phyloP scores from a whole-genome alignment of 2,888 invertebrate species.

The Hypercompe scribonia region DNA sequence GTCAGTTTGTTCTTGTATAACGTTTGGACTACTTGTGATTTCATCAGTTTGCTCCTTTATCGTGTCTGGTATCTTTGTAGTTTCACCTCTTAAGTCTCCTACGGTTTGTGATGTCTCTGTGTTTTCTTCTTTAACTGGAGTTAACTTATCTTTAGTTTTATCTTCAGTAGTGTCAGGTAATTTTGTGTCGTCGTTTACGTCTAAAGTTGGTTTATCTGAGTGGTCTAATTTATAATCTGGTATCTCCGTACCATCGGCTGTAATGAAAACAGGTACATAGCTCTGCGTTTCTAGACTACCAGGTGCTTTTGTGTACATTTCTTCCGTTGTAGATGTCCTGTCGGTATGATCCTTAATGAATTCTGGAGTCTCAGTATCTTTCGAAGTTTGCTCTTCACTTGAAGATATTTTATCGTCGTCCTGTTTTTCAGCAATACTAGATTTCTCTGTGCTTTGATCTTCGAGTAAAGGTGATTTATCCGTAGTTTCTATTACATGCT shows the following conservation, averaged over 20 bases:
- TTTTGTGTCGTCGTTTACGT: slow-evolving; percentile 7
- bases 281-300: slow-evolving; percentile 17
- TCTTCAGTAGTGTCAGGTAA: slow-evolving; percentile 18
- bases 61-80: slow-evolving; percentile 12
- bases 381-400: not conserved
- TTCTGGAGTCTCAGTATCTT: not conserved
- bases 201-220: slow-evolving; percentile 17
- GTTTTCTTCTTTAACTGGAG: slow-evolving; percentile 4
- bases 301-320: slow-evolving; percentile 16
- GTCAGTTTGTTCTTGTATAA: slow-evolving; percentile 4
- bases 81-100: slow-evolving; percentile 15
- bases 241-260: slow-evolving; percentile 23
- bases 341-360: slow-evolving; percentile 2
- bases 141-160: slow-evolving; percentile 13
- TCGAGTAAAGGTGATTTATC: slow-evolving; percentile 19
- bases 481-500: slow-evolving; percentile 10
- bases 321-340: slow-evolving; percentile 9
- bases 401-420: not conserved
- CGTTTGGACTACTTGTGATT: slow-evolving; percentile 7
- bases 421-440: slow-evolving; percentile 3
- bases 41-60: slow-evolving; percentile 13
- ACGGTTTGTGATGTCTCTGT: slow-evolving; percentile 9
- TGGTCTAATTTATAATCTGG: slow-evolving; percentile 2
- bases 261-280: slow-evolving; percentile 22
- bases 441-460: slow-evolving; percentile 15